Conservation (phyloP, 2,888 invertebrate genomes). For the Eudemis profundana region DNA sequence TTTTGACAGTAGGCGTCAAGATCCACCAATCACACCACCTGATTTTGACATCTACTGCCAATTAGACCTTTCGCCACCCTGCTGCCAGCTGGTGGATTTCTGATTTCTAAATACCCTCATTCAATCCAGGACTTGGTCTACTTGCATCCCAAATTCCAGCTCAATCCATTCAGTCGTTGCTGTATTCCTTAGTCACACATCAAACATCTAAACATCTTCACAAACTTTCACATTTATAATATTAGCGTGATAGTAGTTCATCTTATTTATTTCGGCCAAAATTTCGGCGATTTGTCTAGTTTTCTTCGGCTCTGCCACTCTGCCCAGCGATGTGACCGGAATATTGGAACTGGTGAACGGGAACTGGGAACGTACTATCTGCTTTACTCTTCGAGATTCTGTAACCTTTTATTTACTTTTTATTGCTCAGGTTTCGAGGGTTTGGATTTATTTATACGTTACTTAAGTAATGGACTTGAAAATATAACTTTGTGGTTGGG, state of each 20-base stretch:
- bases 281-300: conserved; percentile 1
- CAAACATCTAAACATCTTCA: too few species aligned
- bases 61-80: too few species aligned
- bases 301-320: neutral
- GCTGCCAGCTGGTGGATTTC: too few species aligned
- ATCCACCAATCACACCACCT: too few species aligned
- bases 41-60: too few species aligned
- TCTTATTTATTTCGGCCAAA: conserved; percentile 7
- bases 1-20: too few species aligned
- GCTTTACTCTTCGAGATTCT: conserved; percentile 10
- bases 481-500: neutral
- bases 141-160: too few species aligned
- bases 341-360: conserved; percentile 7
- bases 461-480: neutral
- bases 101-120: too few species aligned
- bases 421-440: neutral
- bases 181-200: too few species aligned
- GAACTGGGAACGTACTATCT: conserved; percentile 6
- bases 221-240: too few species aligned
- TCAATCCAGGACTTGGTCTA: too few species aligned
- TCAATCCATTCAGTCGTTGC: too few species aligned
- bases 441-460: neutral
- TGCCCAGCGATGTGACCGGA: conserved; percentile 14
- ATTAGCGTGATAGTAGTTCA: neutral
- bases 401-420: conserved; percentile 23